A percentile compares a stretch with the other conserved stretches of the same genome.
These are phyloP conservation scores for Astur gentilis DNA, from an alignment of 2,113 vertebrate species.

Conservation along the genomic window DNA sequence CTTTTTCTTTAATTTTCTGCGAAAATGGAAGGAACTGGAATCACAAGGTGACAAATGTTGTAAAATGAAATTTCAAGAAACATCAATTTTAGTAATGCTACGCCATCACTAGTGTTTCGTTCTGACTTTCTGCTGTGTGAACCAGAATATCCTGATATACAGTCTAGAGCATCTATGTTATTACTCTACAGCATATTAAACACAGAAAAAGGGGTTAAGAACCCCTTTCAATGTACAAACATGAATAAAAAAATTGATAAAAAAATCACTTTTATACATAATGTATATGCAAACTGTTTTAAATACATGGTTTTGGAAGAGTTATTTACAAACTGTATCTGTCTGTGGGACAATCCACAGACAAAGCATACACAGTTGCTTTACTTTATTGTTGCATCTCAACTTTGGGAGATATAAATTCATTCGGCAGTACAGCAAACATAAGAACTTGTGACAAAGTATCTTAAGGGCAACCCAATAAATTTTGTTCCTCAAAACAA, in stretches of 20 bases:
- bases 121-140: conserved; percentile 69
- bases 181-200: conserved; percentile 84
- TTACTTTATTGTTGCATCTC: conserved; percentile 70
- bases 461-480: conserved; percentile 69
- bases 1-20: conserved; percentile 82
- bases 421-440: conserved; percentile 75
- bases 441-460: conserved; percentile 64
- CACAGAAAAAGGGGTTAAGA: conserved; percentile 76
- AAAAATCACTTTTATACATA: conserved; percentile 94
- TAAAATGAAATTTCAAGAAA: conserved; percentile 77
- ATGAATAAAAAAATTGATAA: conserved; percentile 89
- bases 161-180: conserved; percentile 81
- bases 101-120: conserved; percentile 72
- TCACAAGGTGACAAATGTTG: conserved; percentile 79
- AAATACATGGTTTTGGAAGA: conserved; percentile 87
- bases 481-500: conserved; percentile 70
- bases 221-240: conserved; percentile 87
- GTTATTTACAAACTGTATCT: conserved; percentile 87
- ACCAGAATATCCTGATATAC: conserved; percentile 76
- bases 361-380: conserved; percentile 70
- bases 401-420: conserved; percentile 73
- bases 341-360: conserved; percentile 79
- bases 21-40: conserved; percentile 79
- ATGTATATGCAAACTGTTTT: conserved; percentile 90
- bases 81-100: conserved; percentile 74